phyloP scores from a whole-genome alignment of 2,113 vertebrate species.

The Gymnorhina tibicen region DNA sequence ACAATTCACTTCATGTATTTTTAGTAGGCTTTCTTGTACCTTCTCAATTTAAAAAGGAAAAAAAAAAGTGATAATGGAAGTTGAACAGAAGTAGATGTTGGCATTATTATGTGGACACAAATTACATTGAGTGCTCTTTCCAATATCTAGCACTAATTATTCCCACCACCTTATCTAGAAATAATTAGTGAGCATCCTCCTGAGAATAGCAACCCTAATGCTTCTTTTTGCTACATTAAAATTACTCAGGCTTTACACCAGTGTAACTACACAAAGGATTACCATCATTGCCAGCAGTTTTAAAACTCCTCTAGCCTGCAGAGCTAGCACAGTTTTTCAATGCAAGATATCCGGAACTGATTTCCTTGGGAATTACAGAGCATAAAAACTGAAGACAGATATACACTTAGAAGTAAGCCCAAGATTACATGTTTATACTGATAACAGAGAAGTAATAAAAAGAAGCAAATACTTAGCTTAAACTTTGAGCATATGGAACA shows the following conservation, averaged over 20 bases:
- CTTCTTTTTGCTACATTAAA: not conserved
- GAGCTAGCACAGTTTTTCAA: not conserved
- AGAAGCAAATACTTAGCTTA: slow-evolving; percentile 8
- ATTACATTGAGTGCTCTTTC: not conserved
- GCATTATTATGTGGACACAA: not conserved
- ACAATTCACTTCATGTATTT: not conserved
- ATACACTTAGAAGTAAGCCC: not conserved
- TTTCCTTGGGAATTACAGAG: slow-evolving; percentile 22
- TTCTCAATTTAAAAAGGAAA: not conserved
- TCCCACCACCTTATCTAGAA: slow-evolving; percentile 5
- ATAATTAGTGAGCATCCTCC: slow-evolving; percentile 22
- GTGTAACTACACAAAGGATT: slow-evolving; percentile 28
- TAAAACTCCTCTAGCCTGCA: slow-evolving; percentile 8
- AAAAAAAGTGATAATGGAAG: not conserved
- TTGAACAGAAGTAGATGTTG: not conserved
- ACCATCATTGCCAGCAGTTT: not conserved
- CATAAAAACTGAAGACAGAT: slow-evolving; percentile 30
- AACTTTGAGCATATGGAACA: slow-evolving; percentile 30
- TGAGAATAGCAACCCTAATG: not conserved
- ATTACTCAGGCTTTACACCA: slow-evolving; percentile 4
- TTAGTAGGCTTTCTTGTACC: not conserved
- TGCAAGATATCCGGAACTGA: not conserved
- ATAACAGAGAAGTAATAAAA: slow-evolving; percentile 39
- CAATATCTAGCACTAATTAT: slow-evolving; percentile 18
- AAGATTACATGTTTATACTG: not conserved